phyloP scores from a whole-genome alignment of 2,888 invertebrate genomes.

The Leuctra nigra region DNA sequence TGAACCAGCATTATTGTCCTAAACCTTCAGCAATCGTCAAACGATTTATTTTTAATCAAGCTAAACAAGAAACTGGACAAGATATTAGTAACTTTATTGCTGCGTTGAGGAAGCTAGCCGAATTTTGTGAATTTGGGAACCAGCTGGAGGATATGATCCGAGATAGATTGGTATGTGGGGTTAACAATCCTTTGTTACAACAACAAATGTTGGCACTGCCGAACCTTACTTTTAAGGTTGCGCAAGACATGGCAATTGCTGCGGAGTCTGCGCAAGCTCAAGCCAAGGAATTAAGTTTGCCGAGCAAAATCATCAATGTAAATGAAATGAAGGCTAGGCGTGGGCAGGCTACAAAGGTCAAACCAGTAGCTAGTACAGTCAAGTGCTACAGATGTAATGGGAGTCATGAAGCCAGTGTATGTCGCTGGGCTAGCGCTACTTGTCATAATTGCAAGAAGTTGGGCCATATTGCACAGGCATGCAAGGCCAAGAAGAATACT shows the following conservation, averaged over 20 bases:
- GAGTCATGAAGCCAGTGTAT: background rate
- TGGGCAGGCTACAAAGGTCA: no score
- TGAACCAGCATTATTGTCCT: slow-evolving; percentile 10
- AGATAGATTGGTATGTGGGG: slow-evolving; percentile 14
- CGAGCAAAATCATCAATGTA: no score
- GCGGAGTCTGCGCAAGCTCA: background rate
- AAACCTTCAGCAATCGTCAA: slow-evolving; percentile 12
- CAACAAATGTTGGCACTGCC: slow-evolving; percentile 3
- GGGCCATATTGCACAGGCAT: slow-evolving; percentile 5
- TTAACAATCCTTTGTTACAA: slow-evolving; percentile 7
- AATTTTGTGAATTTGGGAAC: slow-evolving; percentile 15
- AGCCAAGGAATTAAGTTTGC: background rate
- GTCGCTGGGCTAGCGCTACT: background rate
- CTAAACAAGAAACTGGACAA: background rate
- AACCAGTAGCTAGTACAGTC: no score
- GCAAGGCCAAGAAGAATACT: background rate
- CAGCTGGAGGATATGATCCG: slow-evolving; percentile 6
- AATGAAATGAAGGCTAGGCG: no score
- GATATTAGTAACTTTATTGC: slow-evolving; percentile 6
- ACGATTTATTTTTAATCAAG: background rate
- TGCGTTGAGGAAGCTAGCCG: slow-evolving; percentile 5
- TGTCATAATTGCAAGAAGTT: background rate
- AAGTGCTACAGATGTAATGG: background rate
- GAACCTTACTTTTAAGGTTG: background rate
- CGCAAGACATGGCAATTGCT: slow-evolving; percentile 1